Evolutionary conservation across 2,888 invertebrate species (phyloP).

Genomic region (Clistopyga incitator): DNA sequence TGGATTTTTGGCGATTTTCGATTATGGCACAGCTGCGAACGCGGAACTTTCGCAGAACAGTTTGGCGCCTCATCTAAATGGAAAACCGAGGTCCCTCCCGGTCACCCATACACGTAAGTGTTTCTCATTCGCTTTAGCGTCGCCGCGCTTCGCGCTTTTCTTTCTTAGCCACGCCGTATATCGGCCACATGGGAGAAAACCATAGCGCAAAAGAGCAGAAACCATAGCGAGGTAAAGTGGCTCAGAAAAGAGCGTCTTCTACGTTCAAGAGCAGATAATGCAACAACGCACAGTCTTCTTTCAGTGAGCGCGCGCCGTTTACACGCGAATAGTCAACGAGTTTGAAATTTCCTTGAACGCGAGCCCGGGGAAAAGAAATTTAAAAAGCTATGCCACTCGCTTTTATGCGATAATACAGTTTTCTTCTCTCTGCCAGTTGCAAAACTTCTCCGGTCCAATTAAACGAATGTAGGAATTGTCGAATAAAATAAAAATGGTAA

Average conservation of each 20-base stretch:
- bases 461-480: constrained; percentile 24
- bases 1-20: constrained; percentile 82
- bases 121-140: constrained; percentile 31
- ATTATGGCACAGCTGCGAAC: constrained; percentile 84
- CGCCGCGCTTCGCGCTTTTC: neutral
- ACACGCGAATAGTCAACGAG: constrained; percentile 40
- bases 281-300: constrained; percentile 41
- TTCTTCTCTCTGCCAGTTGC: neutral
- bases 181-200: constrained; percentile 39
- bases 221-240: constrained; percentile 23
- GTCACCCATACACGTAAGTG: constrained; percentile 79
- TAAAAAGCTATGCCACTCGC: constrained; percentile 15
- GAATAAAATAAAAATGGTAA: constrained; percentile 8
- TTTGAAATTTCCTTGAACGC: constrained; percentile 51
- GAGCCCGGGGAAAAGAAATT: constrained; percentile 19
- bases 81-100: constrained; percentile 76
- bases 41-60: constrained; percentile 83
- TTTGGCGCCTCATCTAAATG: constrained; percentile 79
- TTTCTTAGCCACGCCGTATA: constrained; percentile 25
- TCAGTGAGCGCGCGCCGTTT: constrained; percentile 44
- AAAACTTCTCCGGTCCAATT: constrained; percentile 14
- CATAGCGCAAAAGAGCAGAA: neutral
- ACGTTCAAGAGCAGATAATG: constrained; percentile 57
- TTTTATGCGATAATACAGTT: neutral
- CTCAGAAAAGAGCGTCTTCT: constrained; percentile 37